These are phyloP conservation scores for Pipra filicauda DNA, from an alignment of 2,113 vertebrate genomes.

Conservation along the genomic window DNA sequence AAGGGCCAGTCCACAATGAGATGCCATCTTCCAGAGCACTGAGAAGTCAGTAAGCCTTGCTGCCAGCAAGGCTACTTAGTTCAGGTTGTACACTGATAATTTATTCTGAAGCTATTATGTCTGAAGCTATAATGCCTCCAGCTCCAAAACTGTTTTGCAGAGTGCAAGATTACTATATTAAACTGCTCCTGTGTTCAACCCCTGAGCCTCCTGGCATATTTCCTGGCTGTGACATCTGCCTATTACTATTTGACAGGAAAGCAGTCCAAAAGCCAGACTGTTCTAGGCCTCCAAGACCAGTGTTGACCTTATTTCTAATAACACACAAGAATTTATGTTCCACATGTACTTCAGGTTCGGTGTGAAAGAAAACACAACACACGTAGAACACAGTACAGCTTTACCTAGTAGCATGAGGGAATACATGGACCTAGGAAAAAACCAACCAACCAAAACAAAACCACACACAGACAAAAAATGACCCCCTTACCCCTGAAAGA, in stretches of 20 bases:
- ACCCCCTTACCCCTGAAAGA: not conserved
- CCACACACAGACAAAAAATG: not conserved
- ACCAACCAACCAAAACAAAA: not conserved
- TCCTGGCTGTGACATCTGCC: not conserved
- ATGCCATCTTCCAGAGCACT: not conserved
- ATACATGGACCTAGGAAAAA: not conserved
- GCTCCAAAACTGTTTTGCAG: not conserved
- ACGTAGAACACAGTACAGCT: not conserved
- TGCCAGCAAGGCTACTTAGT: not conserved
- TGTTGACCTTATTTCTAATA: not conserved
- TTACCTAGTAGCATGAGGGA: not conserved
- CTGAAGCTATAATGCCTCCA: not conserved
- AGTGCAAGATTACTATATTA: not conserved
- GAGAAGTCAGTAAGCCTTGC: not conserved
- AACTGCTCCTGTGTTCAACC: not conserved
- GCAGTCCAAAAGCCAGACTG: not conserved
- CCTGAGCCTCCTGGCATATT: not conserved
- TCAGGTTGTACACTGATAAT: not conserved
- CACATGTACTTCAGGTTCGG: rapidly evolving
- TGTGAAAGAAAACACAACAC: not conserved
- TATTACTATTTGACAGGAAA: not conserved
- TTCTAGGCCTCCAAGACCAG: not conserved
- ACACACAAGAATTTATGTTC: not conserved
- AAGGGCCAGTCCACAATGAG: rapidly evolving
- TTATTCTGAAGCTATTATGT: not conserved